phyloP scores from a whole-genome alignment of 2,797 vertebrate species.

The Tadarida brasiliensis region DNA sequence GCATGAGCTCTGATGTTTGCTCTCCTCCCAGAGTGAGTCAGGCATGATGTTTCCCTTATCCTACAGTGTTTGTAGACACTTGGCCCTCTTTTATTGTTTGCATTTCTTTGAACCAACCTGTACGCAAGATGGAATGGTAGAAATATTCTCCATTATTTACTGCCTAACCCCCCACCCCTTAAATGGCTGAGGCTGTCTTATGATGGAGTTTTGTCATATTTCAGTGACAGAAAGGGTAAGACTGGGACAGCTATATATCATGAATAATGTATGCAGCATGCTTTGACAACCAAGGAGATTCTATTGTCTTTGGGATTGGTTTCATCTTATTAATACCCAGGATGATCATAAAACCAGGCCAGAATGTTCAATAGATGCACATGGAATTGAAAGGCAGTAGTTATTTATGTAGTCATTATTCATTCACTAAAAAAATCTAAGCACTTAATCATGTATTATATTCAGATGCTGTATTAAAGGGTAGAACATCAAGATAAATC shows the following conservation, averaged over 20 bases:
- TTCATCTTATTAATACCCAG: background rate
- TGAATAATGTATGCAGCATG: background rate
- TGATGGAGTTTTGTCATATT: background rate
- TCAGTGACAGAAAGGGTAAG: background rate
- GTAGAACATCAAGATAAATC: background rate
- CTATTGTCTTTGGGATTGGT: background rate
- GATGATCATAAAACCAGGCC: background rate
- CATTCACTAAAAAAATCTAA: background rate
- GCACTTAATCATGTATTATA: background rate
- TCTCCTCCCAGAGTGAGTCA: constrained; percentile 5
- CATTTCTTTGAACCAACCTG: constrained; percentile 17
- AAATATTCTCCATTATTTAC: background rate
- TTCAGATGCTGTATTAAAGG: background rate
- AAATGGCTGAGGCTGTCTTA: background rate
- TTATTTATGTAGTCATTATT: background rate
- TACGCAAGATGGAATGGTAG: background rate
- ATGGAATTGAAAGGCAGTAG: background rate
- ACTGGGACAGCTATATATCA: background rate
- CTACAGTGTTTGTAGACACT: background rate
- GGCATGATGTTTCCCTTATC: background rate
- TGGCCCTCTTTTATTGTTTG: background rate
- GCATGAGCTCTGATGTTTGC: background rate
- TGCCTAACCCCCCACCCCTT: background rate
- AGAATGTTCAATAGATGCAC: background rate
- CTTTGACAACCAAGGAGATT: background rate